Conservation (phyloP, 2,888 invertebrate species). For the Peribatodes rhomboidaria region DNA sequence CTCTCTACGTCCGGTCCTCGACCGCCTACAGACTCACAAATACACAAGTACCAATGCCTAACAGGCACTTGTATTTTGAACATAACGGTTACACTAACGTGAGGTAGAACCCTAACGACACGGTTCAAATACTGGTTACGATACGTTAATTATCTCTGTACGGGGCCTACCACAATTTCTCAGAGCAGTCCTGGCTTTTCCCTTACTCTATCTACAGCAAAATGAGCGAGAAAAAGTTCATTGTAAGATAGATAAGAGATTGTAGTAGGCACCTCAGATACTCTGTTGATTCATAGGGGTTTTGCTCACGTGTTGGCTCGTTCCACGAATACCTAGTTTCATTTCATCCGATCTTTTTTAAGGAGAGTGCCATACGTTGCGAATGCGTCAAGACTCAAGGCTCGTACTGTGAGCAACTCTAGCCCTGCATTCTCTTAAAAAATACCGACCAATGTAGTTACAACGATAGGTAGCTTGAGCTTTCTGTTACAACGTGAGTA, state of each 20-base stretch:
- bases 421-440: background rate
- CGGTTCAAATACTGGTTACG: slow-evolving; percentile 56
- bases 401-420: background rate
- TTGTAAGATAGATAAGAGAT: background rate
- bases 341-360: background rate
- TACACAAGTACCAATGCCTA: slow-evolving; percentile 44
- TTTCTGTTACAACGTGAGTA: background rate
- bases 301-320: background rate
- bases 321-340: no score
- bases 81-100: slow-evolving; percentile 55
- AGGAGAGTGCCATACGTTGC: background rate
- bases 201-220: background rate
- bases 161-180: background rate
- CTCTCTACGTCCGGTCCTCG: slow-evolving; percentile 31
- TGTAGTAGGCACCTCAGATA: background rate
- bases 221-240: background rate
- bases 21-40: slow-evolving; percentile 34
- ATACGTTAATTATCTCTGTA: slow-evolving; percentile 35
- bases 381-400: background rate
- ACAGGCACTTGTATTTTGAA: slow-evolving; percentile 49
- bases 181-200: background rate
- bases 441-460: background rate
- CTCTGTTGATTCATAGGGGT: background rate
- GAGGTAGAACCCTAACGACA: slow-evolving; percentile 60
- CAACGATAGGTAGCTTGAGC: background rate